Conservation (phyloP, 2,888 invertebrate genomes). For the Ditula angustiorana region DNA sequence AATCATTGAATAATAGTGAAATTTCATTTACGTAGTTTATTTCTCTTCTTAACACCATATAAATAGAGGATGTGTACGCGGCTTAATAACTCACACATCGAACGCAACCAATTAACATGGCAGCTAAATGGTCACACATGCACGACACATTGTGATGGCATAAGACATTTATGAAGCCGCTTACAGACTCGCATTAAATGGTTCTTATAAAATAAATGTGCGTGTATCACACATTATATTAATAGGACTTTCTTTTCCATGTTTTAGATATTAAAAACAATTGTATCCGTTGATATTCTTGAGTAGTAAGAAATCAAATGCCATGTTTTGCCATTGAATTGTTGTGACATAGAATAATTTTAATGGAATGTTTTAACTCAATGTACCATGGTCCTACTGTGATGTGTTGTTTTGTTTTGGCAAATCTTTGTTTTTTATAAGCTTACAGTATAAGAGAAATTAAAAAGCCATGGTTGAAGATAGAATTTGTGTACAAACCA, state of each 20-base stretch:
- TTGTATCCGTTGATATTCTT: constrained; percentile 29
- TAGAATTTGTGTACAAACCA: no score
- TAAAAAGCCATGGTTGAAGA: background rate
- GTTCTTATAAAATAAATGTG: constrained; percentile 31
- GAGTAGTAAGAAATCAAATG: constrained; percentile 26
- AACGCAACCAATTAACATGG: constrained; percentile 3
- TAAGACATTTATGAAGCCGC: constrained; percentile 7
- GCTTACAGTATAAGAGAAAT: constrained; percentile 11
- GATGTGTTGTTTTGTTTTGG: background rate
- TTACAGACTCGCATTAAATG: constrained; percentile 15
- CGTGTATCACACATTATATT: constrained; percentile 20
- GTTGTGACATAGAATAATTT: constrained; percentile 29
- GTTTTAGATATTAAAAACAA: constrained; percentile 29
- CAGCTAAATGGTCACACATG: background rate
- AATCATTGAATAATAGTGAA: constrained; percentile 66
- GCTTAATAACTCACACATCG: constrained; percentile 18
- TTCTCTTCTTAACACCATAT: constrained; percentile 60
- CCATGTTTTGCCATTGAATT: constrained; percentile 36
- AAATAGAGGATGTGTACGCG: constrained; percentile 61
- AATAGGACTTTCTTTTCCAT: constrained; percentile 33
- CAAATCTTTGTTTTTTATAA: background rate
- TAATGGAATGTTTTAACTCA: constrained; percentile 19
- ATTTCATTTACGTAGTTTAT: constrained; percentile 80
- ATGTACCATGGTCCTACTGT: constrained; percentile 5
- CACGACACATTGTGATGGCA: background rate